Conservation (phyloP, 1,140 invertebrate genomes). For the Colletes gigas region DNA sequence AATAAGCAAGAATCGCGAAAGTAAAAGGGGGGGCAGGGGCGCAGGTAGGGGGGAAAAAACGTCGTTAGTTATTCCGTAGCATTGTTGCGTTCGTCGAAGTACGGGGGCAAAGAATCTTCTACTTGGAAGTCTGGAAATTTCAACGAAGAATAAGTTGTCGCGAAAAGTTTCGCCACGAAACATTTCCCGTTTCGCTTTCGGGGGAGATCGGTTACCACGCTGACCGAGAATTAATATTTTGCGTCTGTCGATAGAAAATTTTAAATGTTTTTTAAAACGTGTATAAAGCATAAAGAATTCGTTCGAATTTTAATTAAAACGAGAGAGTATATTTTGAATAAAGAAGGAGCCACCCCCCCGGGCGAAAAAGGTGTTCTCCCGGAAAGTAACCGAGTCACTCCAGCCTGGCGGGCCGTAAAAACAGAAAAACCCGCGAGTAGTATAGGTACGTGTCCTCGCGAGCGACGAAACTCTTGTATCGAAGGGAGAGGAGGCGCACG, state of each 20-base stretch:
- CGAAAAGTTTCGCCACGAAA: constrained; percentile 12
- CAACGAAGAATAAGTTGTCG: constrained; percentile 5
- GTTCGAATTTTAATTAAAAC: no score
- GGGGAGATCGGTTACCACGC: not conserved
- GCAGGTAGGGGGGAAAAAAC: not conserved
- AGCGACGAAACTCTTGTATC: not conserved
- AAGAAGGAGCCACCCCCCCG: not conserved
- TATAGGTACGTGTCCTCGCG: constrained; percentile 8
- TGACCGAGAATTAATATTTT: no score
- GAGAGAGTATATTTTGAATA: not conserved
- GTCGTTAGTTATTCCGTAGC: constrained; percentile 23
- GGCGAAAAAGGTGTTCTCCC: constrained; percentile 28
- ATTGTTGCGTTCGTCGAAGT: constrained; percentile 29
- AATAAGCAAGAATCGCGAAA: constrained; percentile 7
- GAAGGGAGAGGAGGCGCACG: not conserved
- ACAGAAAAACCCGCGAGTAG: not conserved
- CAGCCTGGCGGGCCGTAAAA: constrained; percentile 9
- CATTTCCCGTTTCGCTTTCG: not conserved
- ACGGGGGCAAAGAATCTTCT: not conserved
- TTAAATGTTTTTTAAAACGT: no score
- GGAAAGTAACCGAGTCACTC: constrained; percentile 27
- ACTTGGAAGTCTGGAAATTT: constrained; percentile 15
- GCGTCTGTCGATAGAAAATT: no score
- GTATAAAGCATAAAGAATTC: no score
- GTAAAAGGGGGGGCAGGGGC: not conserved